phyloP scores from a whole-genome alignment of 2,113 vertebrate genomes.

The western clawed frog (Xenopus tropicalis) region DNA sequence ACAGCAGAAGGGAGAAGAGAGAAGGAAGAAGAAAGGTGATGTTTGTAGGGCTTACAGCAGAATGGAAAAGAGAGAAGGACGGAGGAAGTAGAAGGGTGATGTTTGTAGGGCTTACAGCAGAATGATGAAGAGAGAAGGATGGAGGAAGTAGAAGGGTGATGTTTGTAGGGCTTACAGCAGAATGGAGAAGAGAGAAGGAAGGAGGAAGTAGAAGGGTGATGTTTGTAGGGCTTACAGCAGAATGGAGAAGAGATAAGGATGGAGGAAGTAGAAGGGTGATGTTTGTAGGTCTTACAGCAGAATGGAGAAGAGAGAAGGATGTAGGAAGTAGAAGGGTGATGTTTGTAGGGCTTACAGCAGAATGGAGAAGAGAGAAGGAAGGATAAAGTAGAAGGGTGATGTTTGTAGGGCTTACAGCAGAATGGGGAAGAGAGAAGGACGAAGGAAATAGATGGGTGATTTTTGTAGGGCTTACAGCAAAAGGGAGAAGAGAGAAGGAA shows the following conservation, averaged over 20 bases:
- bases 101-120: no score
- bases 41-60: no score
- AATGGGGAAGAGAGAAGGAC: no score
- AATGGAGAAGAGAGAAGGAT: neutral
- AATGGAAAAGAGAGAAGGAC: no score
- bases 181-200: neutral
- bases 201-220: neutral
- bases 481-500: no score
- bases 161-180: no score
- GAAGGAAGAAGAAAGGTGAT: slow-evolving; percentile 1
- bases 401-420: slow-evolving; percentile 40
- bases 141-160: slow-evolving; percentile 6
- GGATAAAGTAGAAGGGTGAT: slow-evolving; percentile 17
- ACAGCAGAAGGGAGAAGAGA: neutral
- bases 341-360: neutral
- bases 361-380: neutral
- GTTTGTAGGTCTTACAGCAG: slow-evolving; percentile 45
- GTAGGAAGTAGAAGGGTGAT: neutral
- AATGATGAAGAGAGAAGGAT: slow-evolving; percentile 48
- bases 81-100: no score
- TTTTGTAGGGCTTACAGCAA: no score
- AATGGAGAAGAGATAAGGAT: slow-evolving; percentile 52
- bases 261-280: slow-evolving; percentile 43
- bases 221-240: slow-evolving; percentile 48
- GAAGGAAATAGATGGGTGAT: no score